Evolutionary conservation across 1,140 invertebrate genomes (phyloP), one percentile per base, ranked within the genome.

Genomic region (Streblospio benedicti): DNA sequence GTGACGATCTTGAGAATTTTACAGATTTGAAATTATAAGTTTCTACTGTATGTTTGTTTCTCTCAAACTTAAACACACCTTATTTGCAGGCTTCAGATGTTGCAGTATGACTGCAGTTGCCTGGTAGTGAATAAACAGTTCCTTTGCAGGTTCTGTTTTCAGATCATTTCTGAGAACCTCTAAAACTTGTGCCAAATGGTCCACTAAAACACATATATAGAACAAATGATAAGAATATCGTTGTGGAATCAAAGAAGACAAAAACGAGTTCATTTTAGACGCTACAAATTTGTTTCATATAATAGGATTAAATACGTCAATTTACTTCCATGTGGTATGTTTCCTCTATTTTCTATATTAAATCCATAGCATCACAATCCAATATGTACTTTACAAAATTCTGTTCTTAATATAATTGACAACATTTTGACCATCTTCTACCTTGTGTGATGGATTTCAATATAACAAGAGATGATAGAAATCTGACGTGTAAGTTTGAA

Each of bases 131-230:
- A 77, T 58, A 57, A 74, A 77, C 23, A 74, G 44, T 57, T 75
- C 72, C 49, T 76, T 77, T 18, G 62, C 66, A 14, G 65, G 58
- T 12, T 76, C 74, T 28, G 67, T 67, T 63, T 76, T 76, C 23
- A 77, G 59, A 41, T 77, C 76, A 63, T 67, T 68, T 57, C 69
- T 74, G 41, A 77, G 56, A 2, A 71, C 62, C 60, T 75, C 74
- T 67, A 75, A 76, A 6, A 76, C 75, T 57, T 75, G 68, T n/a
- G 75, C 75, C n/a, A 77, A 30, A 12, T 73, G 61, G 61, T 77
- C 74, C 61, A 72, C 76, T 77, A 68, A 27, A 63, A 67, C 16
- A 44, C 25, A 64, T 51, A 31, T 51, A 0, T 18, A 31, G 20
- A 28, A 55, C 31, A 5, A 27, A 33, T 33, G 28, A 57, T 23